Conservation (phyloP, 2,113 vertebrate species). For the Chaenogobius annularis region DNA sequence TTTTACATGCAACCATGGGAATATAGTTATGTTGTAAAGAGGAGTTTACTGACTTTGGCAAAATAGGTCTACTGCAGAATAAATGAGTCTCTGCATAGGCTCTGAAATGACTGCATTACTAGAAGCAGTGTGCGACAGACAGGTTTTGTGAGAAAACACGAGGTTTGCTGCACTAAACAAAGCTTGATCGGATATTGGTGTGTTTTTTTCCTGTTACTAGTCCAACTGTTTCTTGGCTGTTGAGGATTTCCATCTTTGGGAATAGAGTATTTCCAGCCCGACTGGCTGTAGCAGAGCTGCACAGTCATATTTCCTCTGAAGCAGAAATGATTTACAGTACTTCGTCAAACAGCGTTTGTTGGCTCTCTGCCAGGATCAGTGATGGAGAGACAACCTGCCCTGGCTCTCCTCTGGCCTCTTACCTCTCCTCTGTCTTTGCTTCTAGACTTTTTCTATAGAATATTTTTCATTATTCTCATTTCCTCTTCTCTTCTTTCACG, state of each 20-base stretch:
- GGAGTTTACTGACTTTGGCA: neutral
- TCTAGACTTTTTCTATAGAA: constrained; percentile 14
- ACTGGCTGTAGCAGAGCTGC: constrained; percentile 60
- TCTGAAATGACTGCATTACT: neutral
- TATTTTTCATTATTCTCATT: constrained; percentile 25
- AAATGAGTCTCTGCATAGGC: constrained; percentile 39
- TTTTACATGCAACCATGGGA: neutral
- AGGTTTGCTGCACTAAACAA: constrained; percentile 31
- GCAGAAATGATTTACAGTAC: constrained; percentile 74
- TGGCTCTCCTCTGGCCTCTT: constrained; percentile 35
- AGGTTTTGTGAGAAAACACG: neutral
- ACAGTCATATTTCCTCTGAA: constrained; percentile 64
- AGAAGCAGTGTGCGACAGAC: neutral
- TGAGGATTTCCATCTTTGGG: constrained; percentile 72
- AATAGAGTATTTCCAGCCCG: constrained; percentile 70
- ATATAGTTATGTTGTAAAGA: neutral
- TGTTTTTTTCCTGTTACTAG: constrained; percentile 49
- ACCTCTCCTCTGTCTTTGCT: constrained; percentile 28
- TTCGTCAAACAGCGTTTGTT: constrained; percentile 59
- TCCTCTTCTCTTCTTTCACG: constrained; percentile 40
- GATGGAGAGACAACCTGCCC: constrained; percentile 62
- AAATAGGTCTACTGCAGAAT: neutral
- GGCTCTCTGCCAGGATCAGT: constrained; percentile 68
- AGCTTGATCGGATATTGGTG: constrained; percentile 74
- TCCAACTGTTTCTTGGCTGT: constrained; percentile 76